A percentile compares a stretch with the other conserved stretches of the same genome.
phyloP scores from a whole-genome alignment of 2,113 vertebrate species.

The Thamnophis sirtalis region DNA sequence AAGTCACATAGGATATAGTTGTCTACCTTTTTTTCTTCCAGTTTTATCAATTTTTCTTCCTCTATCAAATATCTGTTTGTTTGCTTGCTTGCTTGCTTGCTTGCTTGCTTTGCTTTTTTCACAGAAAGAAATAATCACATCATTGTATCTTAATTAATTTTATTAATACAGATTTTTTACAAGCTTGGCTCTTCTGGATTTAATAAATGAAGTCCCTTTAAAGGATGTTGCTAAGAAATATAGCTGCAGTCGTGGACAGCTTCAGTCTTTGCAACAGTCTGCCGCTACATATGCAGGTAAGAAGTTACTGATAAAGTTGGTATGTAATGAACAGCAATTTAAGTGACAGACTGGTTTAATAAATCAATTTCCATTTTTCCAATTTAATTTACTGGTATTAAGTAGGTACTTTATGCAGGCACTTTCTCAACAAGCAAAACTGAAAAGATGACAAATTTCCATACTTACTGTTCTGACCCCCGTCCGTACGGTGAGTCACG shows the following conservation, averaged over 20 bases:
- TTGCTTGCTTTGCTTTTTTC: background rate
- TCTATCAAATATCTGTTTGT: background rate
- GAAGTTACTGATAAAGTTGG: background rate
- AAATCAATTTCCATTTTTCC: background rate
- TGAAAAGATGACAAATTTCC: background rate
- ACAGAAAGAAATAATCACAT: background rate
- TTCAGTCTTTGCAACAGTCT: slow-evolving; percentile 96
- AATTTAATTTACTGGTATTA: background rate
- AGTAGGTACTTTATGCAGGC: background rate
- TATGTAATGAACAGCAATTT: background rate
- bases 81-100: background rate
- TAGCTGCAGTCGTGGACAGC: slow-evolving; percentile 90
- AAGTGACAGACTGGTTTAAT: background rate
- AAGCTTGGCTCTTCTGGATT: slow-evolving; percentile 89
- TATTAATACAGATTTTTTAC: slow-evolving; percentile 86
- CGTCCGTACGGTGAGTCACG: too few relatives aligned
- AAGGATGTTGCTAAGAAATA: slow-evolving; percentile 87
- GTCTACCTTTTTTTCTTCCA: background rate
- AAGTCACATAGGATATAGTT: background rate
- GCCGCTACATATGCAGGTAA: slow-evolving; percentile 92
- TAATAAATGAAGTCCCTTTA: slow-evolving; percentile 88
- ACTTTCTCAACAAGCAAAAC: background rate
- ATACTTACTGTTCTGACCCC: too few relatives aligned
- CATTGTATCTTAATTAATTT: slow-evolving; percentile 12
- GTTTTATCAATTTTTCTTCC: background rate